These are phyloP conservation scores for Apeltes quadracus DNA, from an alignment of 2,113 vertebrate species.

Conservation along the genomic window DNA sequence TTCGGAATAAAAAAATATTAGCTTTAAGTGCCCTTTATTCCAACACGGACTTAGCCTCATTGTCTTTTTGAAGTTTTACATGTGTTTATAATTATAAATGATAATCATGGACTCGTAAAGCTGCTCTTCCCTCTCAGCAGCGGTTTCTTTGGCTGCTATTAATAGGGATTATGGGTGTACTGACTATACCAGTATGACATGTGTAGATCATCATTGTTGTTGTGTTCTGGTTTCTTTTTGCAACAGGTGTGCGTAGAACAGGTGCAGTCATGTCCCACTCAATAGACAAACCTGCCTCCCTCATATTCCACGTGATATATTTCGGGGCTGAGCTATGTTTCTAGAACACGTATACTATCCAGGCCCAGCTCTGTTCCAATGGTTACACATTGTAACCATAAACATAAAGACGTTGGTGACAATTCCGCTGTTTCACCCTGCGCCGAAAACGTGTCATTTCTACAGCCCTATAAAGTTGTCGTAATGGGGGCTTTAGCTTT, in stretches of 20 bases:
- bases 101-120: background rate
- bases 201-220: background rate
- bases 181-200: background rate
- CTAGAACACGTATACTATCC: background rate
- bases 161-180: background rate
- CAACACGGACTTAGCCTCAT: background rate
- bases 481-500: conserved; percentile 53
- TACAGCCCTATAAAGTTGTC: conserved; percentile 72
- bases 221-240: conserved; percentile 10
- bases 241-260: conserved; percentile 60
- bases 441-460: conserved; percentile 42
- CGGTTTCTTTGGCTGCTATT: background rate
- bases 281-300: background rate
- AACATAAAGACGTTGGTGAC: conserved; percentile 25
- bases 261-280: conserved; percentile 7
- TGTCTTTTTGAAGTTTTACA: background rate
- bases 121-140: background rate
- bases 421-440: conserved; percentile 9
- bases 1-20: too few relatives aligned
- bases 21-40: too few relatives aligned
- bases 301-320: background rate
- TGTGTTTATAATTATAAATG: background rate
- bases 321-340: background rate
- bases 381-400: conserved; percentile 11
- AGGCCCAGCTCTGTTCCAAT: background rate